phyloP scores from a whole-genome alignment of 2,113 vertebrate species.

The Micromys minutus region DNA sequence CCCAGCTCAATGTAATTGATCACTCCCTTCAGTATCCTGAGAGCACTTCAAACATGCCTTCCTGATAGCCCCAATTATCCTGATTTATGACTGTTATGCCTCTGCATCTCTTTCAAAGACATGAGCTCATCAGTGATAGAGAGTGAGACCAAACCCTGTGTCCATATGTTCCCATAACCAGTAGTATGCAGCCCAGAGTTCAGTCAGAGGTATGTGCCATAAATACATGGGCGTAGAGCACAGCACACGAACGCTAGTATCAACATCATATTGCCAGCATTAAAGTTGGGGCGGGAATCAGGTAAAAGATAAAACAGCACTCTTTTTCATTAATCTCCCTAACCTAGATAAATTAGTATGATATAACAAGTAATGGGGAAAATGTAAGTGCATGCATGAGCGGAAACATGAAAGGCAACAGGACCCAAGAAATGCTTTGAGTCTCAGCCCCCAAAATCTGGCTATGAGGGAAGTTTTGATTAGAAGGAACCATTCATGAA shows the following conservation, averaged over 20 bases:
- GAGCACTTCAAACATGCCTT: conserved; percentile 20
- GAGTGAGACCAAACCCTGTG: background rate
- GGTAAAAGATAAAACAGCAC: background rate
- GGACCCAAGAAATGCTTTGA: background rate
- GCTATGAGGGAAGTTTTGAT: background rate
- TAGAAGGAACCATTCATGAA: background rate
- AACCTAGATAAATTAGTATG: background rate
- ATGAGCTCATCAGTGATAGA: background rate
- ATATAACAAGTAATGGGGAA: background rate
- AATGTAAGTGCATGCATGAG: background rate
- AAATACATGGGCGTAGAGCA: background rate
- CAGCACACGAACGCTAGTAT: background rate
- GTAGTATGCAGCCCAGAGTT: background rate
- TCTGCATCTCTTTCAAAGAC: conserved; percentile 47
- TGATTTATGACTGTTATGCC: conserved; percentile 27
- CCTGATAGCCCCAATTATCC: background rate
- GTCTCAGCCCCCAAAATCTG: background rate
- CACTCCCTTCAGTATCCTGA: conserved; percentile 8
- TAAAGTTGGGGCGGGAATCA: background rate
- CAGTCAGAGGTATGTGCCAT: background rate
- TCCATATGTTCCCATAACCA: background rate
- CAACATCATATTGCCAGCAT: background rate
- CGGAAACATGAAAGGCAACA: background rate
- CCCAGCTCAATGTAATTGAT: background rate
- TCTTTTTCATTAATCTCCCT: background rate